phyloP scores from a whole-genome alignment of 2,797 vertebrate genomes.

The Pelochelys cantorii region DNA sequence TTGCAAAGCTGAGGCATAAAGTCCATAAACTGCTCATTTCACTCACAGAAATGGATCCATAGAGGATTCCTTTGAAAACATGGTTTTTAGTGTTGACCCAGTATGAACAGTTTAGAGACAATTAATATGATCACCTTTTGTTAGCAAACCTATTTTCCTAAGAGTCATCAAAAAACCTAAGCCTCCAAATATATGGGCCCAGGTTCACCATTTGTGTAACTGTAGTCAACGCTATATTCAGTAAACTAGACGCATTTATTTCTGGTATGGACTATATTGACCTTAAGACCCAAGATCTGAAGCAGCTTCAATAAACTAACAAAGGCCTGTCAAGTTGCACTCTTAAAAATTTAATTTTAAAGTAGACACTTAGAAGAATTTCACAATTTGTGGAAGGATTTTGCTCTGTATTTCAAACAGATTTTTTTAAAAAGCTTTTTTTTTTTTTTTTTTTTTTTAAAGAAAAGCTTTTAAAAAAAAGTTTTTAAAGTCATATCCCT shows the following conservation, averaged over 20 bases:
- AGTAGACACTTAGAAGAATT: background rate
- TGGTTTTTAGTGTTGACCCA: background rate
- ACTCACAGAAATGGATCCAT: background rate
- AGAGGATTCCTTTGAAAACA: background rate
- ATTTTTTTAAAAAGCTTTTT: background rate
- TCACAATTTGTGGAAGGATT: background rate
- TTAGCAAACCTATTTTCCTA: background rate
- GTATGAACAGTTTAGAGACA: background rate
- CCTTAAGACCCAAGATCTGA: background rate
- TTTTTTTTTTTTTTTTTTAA: background rate
- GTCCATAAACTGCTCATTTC: background rate
- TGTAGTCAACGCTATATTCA: background rate
- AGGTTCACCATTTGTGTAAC: background rate
- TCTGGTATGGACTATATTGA: background rate
- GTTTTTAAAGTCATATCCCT: background rate
- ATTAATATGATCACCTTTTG: background rate
- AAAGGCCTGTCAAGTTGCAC: background rate
- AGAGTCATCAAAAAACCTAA: background rate
- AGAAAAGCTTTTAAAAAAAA: background rate
- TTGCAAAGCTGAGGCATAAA: background rate
- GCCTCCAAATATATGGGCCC: background rate
- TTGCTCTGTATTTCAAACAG: background rate
- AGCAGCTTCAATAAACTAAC: background rate
- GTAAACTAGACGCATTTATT: background rate
- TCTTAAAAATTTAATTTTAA: background rate